Conservation (phyloP, 2,113 vertebrate genomes). For the Pangasianodon gigas region DNA sequence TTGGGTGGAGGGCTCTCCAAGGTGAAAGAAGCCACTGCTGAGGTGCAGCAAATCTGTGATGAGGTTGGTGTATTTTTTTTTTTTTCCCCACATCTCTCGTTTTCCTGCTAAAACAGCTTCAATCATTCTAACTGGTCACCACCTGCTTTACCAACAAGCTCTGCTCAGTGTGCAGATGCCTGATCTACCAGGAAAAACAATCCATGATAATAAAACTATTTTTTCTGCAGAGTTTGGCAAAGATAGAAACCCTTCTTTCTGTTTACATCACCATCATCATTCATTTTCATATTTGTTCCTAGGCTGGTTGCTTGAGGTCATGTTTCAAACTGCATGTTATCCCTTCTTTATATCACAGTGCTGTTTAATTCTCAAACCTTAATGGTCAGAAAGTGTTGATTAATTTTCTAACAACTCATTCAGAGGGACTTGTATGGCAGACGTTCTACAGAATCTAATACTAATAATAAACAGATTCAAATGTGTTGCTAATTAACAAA, state of each 20-base stretch:
- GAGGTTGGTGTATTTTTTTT: constrained; percentile 64
- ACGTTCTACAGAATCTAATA: no score
- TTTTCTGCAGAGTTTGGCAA: background rate
- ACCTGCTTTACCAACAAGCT: background rate
- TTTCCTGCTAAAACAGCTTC: background rate
- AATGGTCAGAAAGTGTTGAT: background rate
- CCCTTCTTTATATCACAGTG: background rate
- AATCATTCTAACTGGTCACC: background rate
- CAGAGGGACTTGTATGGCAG: no score
- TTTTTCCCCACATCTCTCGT: background rate
- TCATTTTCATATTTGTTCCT: no score
- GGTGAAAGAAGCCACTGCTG: constrained; percentile 53
- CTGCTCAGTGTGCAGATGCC: background rate
- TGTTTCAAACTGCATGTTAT: background rate
- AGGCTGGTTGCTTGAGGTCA: background rate
- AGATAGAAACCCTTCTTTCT: background rate
- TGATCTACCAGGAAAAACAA: background rate
- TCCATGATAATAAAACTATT: background rate
- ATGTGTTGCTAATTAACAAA: background rate
- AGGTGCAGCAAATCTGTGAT: constrained; percentile 72
- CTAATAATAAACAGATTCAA: background rate
- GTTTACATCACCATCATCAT: background rate
- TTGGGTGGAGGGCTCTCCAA: constrained; percentile 67
- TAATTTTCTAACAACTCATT: background rate
- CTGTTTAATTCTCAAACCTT: background rate